Conservation (phyloP, 2,888 invertebrate species). For the Drosophila trichaetosa region DNA sequence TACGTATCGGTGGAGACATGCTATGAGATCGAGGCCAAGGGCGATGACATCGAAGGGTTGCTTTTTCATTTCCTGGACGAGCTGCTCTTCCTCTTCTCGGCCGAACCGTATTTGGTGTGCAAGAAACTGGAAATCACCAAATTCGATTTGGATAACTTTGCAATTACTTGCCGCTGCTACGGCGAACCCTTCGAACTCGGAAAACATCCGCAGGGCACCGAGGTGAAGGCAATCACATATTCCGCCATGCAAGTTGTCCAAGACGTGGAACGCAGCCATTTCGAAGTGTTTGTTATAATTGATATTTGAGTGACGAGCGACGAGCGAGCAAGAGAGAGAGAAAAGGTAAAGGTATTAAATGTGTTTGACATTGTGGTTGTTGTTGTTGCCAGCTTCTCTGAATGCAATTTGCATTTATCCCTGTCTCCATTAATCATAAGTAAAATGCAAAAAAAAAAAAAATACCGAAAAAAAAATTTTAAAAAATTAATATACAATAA, state of each 20-base stretch:
- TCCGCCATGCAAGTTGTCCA: constrained; percentile 98
- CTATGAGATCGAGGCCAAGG: constrained; percentile 93
- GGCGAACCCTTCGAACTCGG: constrained; percentile 97
- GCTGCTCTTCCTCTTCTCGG: constrained; percentile 95
- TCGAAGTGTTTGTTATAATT: constrained; percentile 98
- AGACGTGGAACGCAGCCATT: constrained; percentile 88
- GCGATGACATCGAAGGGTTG: constrained; percentile 94
- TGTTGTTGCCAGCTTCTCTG: constrained; percentile 11
- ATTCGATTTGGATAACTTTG: constrained; percentile 93
- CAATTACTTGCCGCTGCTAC: constrained; percentile 91
- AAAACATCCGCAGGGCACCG: constrained; percentile 98
- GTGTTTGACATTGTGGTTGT: constrained; percentile 39
- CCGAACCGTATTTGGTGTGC: constrained; percentile 95
- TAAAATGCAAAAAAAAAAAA: constrained; percentile 57
- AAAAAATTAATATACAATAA: constrained; percentile 17
- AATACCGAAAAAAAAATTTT: constrained; percentile 29
- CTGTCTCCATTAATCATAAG: constrained; percentile 74
- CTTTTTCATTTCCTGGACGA: constrained; percentile 98
- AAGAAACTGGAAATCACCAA: constrained; percentile 94
- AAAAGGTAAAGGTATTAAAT: constrained; percentile 52
- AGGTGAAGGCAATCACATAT: constrained; percentile 99
- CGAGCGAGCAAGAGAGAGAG: neutral
- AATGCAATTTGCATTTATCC: constrained; percentile 54
- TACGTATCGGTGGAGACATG: constrained; percentile 92
- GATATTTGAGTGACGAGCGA: constrained; percentile 89